phyloP scores from a whole-genome alignment of 92 coral and sea anemone genomes.

The Zoanthus sociatus region DNA sequence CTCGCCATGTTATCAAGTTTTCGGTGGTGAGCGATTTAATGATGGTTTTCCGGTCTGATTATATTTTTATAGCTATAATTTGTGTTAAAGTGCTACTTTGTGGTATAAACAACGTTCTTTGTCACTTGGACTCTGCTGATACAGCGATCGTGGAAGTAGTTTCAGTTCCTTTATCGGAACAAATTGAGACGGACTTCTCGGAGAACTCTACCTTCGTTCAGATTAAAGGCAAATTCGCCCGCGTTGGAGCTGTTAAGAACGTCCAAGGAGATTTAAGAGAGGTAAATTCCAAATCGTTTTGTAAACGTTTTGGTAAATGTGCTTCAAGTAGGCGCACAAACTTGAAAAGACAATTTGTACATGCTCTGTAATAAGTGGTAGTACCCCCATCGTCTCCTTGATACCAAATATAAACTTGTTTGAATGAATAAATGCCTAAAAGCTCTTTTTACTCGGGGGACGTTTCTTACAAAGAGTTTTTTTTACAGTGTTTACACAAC shows the following conservation, averaged over 20 bases:
- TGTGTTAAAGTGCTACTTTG: slow-evolving; percentile 52
- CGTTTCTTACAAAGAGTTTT: too few species aligned
- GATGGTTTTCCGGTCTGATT: slow-evolving; percentile 9
- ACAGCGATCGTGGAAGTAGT: slow-evolving; percentile 63
- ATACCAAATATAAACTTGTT: too few species aligned
- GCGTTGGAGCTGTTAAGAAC: slow-evolving; percentile 67
- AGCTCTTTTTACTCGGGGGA: too few species aligned
- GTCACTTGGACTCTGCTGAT: slow-evolving; percentile 51
- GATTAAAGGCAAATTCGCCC: slow-evolving; percentile 62
- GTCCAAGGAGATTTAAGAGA: slow-evolving; percentile 64
- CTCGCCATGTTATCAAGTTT: slow-evolving; percentile 11
- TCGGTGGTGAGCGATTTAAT: not conserved
- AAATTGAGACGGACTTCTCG: slow-evolving; percentile 31
- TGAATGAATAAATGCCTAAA: too few species aligned
- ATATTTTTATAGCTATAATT: slow-evolving; percentile 8
- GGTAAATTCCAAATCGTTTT: slow-evolving; percentile 25
- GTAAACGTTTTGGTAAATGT: not conserved
- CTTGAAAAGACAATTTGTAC: too few species aligned
- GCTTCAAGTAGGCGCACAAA: slow-evolving; percentile 12
- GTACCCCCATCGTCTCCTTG: too few species aligned
- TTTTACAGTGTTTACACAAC: too few species aligned
- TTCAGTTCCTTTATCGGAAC: slow-evolving; percentile 3
- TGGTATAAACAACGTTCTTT: slow-evolving; percentile 38
- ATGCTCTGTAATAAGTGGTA: too few species aligned
- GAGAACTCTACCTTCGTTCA: slow-evolving; percentile 53